Base-by-base conservation (phyloP, 2,113 vertebrate genomes). In the Solea solea region DNA sequence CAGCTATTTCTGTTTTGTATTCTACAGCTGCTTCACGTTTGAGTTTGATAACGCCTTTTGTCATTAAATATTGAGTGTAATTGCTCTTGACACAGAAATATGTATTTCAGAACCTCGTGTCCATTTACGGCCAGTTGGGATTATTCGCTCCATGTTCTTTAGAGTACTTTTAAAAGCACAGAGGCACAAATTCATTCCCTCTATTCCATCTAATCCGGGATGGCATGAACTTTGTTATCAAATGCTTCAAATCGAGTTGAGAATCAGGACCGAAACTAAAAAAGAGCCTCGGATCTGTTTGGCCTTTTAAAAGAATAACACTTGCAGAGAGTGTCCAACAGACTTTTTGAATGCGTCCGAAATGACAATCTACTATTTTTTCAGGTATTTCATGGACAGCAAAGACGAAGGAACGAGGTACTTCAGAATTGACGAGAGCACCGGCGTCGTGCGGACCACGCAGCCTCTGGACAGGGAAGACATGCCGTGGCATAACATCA, bases 401-500 rank as follows among this genome's bases (percentile, higher is more conserved):
- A 93, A 82, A 63, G 88, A 86, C 54, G 94, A 95, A 49, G 94
- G 93, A 54, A 93, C 94, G 0, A 81, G 74, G 15, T 94, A 93
- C 93, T 99, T 99, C 91, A 94, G 92, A 49, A 95, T 99, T 46
- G 95, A 98, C 52, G 86, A 93, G 64, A 94, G 86, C 80, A 96
- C 92, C 57, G 97, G 98, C 40, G 93, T 94, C 3, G 95, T 99
- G 79, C 95, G 93, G 72, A 98, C 97, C 3, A 93, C 92, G 41
- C 95, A 93, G 74, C 86, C 89, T 77, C 94, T 99, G 86, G 98
- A 98, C 91, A 94, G 97, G 78, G 98, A 99, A 66, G 94, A 95
- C 58, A 92, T 87, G 27, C 89, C 95, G 1, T 97, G 96, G 97
- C 96, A 96, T 83, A 99, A 99, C 87, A 95, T 99, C 86, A 98